Evolutionary conservation across 1,140 invertebrate species (phyloP).

Genomic region (Drosophila ogumai): DNA sequence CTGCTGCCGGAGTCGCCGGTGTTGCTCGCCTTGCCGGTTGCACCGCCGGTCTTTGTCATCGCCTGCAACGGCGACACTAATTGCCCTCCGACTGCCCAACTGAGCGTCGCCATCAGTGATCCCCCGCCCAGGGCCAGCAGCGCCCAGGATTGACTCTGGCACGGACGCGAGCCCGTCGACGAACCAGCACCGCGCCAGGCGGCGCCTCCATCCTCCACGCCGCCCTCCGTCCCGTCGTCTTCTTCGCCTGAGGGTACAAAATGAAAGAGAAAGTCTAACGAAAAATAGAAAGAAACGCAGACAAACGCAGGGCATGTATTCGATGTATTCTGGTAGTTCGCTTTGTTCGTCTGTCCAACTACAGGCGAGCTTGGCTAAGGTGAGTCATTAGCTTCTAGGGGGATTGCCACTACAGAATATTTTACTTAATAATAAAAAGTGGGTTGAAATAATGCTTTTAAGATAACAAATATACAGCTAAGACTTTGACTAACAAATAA

Average conservation of each 20-base stretch:
- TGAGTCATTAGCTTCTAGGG: not conserved
- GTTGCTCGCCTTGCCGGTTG: constrained; percentile 8
- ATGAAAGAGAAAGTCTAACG: constrained; percentile 77
- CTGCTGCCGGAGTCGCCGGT: not conserved
- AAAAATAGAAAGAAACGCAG: constrained; percentile 72
- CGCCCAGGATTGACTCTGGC: constrained; percentile 46
- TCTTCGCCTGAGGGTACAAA: constrained; percentile 81
- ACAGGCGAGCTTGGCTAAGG: constrained; percentile 15
- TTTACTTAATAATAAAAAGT: no score
- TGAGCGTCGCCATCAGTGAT: constrained; percentile 64
- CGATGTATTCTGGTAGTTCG: constrained; percentile 50
- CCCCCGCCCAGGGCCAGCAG: constrained; percentile 40
- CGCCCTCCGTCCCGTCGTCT: constrained; percentile 64
- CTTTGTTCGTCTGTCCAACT: constrained; percentile 11
- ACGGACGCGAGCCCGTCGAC: constrained; percentile 20
- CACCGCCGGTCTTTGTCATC: constrained; percentile 49
- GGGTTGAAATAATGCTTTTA: not conserved
- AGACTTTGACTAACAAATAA: not conserved
- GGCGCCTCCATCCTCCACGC: constrained; percentile 69
- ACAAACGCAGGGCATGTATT: constrained; percentile 70
- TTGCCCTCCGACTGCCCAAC: constrained; percentile 69
- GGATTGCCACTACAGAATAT: not conserved
- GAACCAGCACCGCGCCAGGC: constrained; percentile 67
- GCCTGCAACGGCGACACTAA: constrained; percentile 65
- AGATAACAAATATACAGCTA: not conserved